A percentile compares a stretch with the other conserved stretches of the same genome.
These are phyloP conservation scores for Craterocephalus amniculus DNA, from an alignment of 2,797 vertebrate species.

Conservation along the genomic window DNA sequence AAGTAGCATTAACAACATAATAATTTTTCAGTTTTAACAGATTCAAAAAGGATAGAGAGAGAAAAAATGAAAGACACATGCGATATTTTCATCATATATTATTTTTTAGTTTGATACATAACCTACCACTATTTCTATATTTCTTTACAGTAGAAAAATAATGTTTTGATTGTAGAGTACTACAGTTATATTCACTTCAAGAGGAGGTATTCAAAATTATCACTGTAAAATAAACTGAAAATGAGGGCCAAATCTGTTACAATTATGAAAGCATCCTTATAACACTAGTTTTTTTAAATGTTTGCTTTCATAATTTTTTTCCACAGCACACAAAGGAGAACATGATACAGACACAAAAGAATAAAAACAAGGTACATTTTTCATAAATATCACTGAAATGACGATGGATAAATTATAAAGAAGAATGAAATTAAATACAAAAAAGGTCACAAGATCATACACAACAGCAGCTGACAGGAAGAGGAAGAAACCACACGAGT, in stretches of 20 bases:
- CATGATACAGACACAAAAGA: constrained; percentile 55
- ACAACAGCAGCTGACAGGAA: constrained; percentile 55
- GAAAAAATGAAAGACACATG: constrained; percentile 38
- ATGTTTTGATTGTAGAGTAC: constrained; percentile 69
- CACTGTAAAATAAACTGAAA: constrained; percentile 50
- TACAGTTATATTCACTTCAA: constrained; percentile 55
- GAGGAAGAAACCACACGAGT: constrained; percentile 31
- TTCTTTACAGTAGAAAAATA: constrained; percentile 82
- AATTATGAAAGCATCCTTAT: constrained; percentile 53
- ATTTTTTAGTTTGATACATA: constrained; percentile 55
- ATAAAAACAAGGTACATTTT: constrained; percentile 64
- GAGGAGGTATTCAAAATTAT: constrained; percentile 63
- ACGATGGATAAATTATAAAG: constrained; percentile 48
- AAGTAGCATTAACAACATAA: background rate
- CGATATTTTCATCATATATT: constrained; percentile 41
- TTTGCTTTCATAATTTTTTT: constrained; percentile 50
- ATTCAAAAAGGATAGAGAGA: too few relatives aligned
- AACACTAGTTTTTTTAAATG: constrained; percentile 35
- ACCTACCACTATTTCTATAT: constrained; percentile 42
- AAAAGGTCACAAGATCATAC: constrained; percentile 54
- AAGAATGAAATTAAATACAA: constrained; percentile 49
- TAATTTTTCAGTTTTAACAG: background rate
- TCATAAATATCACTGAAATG: constrained; percentile 59
- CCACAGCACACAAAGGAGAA: constrained; percentile 52
- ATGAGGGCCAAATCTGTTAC: constrained; percentile 34